These are phyloP conservation scores for Plemyria rubiginata DNA, from an alignment of 2,888 invertebrate genomes.

Conservation along the genomic window DNA sequence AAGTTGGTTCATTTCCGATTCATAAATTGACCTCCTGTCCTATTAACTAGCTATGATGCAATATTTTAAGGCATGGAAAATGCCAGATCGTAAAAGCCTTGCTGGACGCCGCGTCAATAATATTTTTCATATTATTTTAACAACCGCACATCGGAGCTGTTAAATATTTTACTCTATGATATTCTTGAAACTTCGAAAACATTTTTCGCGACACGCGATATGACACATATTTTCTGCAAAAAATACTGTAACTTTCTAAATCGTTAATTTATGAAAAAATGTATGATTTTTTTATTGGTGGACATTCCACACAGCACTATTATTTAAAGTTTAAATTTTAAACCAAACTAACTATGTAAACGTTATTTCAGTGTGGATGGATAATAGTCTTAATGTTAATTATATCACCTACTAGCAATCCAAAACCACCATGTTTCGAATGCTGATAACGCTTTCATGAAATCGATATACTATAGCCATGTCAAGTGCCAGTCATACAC, in stretches of 20 bases:
- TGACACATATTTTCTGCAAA: background rate
- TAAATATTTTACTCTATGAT: constrained; percentile 7
- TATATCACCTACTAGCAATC: background rate
- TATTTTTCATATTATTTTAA: constrained; percentile 6
- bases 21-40: constrained; percentile 39
- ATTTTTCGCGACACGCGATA: constrained; percentile 1
- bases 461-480: constrained; percentile 6
- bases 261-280: no score
- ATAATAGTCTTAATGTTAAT: background rate
- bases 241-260: background rate
- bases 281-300: no score
- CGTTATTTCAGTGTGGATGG: background rate
- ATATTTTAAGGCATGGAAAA: constrained; percentile 25
- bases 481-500: constrained; percentile 3
- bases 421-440: background rate
- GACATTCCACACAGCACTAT: no score
- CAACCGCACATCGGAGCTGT: background rate
- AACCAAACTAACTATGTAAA: background rate
- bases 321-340: no score
- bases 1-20: constrained; percentile 42
- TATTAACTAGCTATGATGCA: constrained; percentile 34
- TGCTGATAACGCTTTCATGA: constrained; percentile 1
- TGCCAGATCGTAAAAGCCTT: constrained; percentile 16
- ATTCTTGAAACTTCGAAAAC: constrained; percentile 13
- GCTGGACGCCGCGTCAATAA: constrained; percentile 15